Base-by-base conservation (phyloP, 1,140 invertebrate genomes). In the Argopecten irradians region DNA sequence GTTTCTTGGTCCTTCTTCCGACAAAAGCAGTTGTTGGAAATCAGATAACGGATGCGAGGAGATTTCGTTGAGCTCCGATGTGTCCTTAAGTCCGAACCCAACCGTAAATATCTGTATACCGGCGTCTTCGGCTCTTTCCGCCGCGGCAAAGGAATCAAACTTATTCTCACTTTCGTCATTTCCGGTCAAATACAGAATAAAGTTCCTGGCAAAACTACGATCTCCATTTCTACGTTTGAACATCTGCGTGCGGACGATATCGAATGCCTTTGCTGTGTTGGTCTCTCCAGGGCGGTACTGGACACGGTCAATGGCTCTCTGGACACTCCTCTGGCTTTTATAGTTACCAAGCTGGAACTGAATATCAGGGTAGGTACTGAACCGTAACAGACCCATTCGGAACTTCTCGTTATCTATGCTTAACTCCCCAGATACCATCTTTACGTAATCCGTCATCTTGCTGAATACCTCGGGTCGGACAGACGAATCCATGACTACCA, bases 261-360 rank as follows among this genome's bases (percentile, higher is more conserved):
- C 92, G 34, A 94, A 91, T 0, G 94, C 94, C 32, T 87, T 41
- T 0, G 90, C 93, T n/a, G 91, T 93, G 85, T 94, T 92, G 5
- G 92, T 92, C 14, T 28, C 39, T 19, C 93, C 92, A 9, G 87
- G 87, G n/a, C 89, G 34, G 43, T 92, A 91, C 1, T 55, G 22
- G 32, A 92, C 85, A 16, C 84, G 35, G 28, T 91, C 85, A 8
- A 94, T 84, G 1, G 89, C 91, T 11, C 84, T 86, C 11, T 89
- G 34, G 0, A 94, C 84, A 83, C 87, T 86, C 43, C 91, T 90
- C 33, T 89, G 91, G 46, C 86, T 71, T n/a, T 32, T 36, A 85
- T 94, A 91, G 19, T 88, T 84, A n/a, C 93, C 90, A 8, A 95
- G 91, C n/a, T 95, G 85, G 89, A 94, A 95, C 84, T 94, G 91